Base-by-base conservation (phyloP, 1,140 invertebrate species). In the Papilio aristodemus region DNA sequence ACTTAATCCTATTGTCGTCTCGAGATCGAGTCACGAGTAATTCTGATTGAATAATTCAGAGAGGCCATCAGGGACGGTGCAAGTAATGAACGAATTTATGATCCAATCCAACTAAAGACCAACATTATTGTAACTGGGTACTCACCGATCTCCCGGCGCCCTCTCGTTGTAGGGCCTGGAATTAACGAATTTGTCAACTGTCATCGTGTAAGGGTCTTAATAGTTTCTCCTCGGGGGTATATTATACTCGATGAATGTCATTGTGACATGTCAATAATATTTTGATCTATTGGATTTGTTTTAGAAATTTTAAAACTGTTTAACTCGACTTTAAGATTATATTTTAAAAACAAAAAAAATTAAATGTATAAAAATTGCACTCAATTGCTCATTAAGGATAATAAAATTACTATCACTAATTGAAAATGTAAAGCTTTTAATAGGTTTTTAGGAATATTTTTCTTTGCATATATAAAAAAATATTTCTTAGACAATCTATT, bases 141-240 rank as follows among this genome's bases (percentile, higher is more conserved):
- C 32, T 62, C 37, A 46, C 41, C 64, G 69, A 67, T 22, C 46
- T 54, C 66, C 60, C 66, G 68, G 67, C 67, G 58, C 69, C 39
- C 72, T 71, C 71, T 59, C 43, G 27, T 58, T 57, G 38, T 54
- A 68, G 70, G 68, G 67, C 68, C 69, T 67, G 76, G 77, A 80
- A 87, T 85, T 86, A 85, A 85, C 84, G 83, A 87, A 89, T 89
- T 89, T 89, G 87, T 89, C 87, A 87, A 84, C 77, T 85, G 85
- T 86, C 87, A 87, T 69, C 77, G 74, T 69, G 69, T 54, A 71
- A 70, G 74, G 77, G 68, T 81, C 77, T 86, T 88, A 88, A 86
- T 86, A 85, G 80, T 84, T 86, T 82, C 81, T 77, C 59, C 76
- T 68, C 54, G 59, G 72, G 78, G 75, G 27, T 59, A 69, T 57